Base-by-base conservation (phyloP, 1,140 invertebrate genomes). In the Copidosoma floridanum region DNA sequence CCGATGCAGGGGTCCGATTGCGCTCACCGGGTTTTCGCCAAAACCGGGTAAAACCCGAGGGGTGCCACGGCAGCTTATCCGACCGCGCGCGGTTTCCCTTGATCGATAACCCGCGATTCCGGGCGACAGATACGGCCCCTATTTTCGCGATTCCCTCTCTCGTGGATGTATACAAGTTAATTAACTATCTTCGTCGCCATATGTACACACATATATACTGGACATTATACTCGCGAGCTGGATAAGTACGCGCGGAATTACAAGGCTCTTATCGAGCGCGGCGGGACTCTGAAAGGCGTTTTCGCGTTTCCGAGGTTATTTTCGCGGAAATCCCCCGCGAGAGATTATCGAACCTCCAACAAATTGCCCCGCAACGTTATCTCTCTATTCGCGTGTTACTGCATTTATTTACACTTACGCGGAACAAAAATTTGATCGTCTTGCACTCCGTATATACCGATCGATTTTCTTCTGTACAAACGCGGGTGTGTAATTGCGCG, bases 101-200 rank as follows among this genome's bases (percentile, higher is more conserved):
- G 48, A 60, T 46, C 38, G 57, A 60, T 60, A 60, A 60, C 38
- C 50, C n/a, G 37, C 41, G 57, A 60, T 53, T 46, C 48, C 48
- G 27, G 57, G 46, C 35, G 29, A 29, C 38, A 53, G 57, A 60
- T 53, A 60, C 40, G 18, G 20, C 50, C 57, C 57, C 40, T 47
- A 53, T 53, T 60, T 59, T 60, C 57, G 18, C 57, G 24, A 53
- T 53, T 53, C 23, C 29, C 29, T 38, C 41, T 60, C 50, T 40
- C 29, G 47, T 60, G n/a, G 10, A 21, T 47, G 57, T 32, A 29
- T 60, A 60, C 26, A 53, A 60, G 50, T 60, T 60, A 60, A 60
- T 60, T 53, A 60, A 60, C 29, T 29, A 32, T n/a, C n/a, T n/a
- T n/a, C n/a, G n/a, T n/a, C n/a, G n/a, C n/a, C n/a, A n/a, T n/a